Evolutionary conservation across 35 echinoderm and acorn worm genomes (phyloP).

Genomic region (Holothuria glaberrima): DNA sequence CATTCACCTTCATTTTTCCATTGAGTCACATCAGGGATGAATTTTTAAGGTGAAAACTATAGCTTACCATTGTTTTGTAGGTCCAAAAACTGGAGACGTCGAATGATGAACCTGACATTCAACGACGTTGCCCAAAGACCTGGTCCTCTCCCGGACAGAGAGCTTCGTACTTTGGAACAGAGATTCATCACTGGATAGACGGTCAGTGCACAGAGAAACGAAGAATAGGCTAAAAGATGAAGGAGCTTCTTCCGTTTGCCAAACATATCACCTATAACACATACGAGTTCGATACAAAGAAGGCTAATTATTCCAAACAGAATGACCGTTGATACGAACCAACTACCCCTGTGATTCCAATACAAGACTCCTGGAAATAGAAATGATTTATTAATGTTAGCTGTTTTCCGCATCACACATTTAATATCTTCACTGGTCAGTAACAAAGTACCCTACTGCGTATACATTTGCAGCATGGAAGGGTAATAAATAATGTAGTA

Average conservation of each 20-base stretch:
- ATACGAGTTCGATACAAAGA: background rate
- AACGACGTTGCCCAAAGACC: conserved; percentile 15
- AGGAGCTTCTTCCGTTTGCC: background rate
- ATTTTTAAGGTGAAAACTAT: too few species aligned
- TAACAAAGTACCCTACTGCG: too few species aligned
- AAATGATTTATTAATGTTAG: too few species aligned
- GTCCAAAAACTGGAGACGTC: conserved; percentile 9
- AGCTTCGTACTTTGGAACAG: conserved; percentile 6
- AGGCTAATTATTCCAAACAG: conserved; percentile 6
- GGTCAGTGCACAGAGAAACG: background rate
- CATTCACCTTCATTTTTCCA: too few species aligned
- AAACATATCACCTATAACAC: background rate
- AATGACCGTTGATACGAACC: conserved; percentile 13
- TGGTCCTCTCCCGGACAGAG: conserved; percentile 5
- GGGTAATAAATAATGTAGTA: too few species aligned
- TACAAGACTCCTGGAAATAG: background rate
- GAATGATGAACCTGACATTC: conserved; percentile 23
- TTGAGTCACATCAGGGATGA: too few species aligned
- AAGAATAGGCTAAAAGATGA: background rate
- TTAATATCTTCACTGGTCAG: too few species aligned
- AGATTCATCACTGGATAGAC: conserved; percentile 10
- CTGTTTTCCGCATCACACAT: too few species aligned
- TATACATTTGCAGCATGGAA: too few species aligned
- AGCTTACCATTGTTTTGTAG: background rate
- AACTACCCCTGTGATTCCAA: conserved; percentile 30